Base-by-base conservation (phyloP, 2,113 vertebrate species). In the Meles meles region DNA sequence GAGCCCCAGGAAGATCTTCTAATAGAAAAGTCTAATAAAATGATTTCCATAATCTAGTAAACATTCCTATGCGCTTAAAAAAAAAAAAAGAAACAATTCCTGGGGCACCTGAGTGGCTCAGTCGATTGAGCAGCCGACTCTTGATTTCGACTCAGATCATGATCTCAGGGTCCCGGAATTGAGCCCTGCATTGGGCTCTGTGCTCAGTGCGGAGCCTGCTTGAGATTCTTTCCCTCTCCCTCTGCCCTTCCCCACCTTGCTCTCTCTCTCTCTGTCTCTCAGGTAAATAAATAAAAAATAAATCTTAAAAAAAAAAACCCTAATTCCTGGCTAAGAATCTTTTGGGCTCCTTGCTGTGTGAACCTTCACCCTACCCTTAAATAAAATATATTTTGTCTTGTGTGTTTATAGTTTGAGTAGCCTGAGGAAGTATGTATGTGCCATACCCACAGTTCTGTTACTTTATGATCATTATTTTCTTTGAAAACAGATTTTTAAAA, bases 401-500 rank as follows among this genome's bases (percentile, higher is more conserved):
- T 15, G 31, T 71, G 44, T 96, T 93, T 72, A 47, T 6, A 31
- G 42, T 39, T 95, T 84, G 18, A 25, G 17, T 87, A 61, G 27
- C 74, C 77, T 93, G 67, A 27, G 69, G 39, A 88, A 67, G 21
- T 72, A 74, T 42, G 14, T 57, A 23, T 67, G 63, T 88, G 83
- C 29, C 65, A 81, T 18, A 85, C 63, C 18, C 31, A 81, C 25
- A 81, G 6, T 92, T 95, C 81, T 80, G 4, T 93, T 88, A 79
- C 44, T 91, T 84, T 84, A 71, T 67, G 37, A 93, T 88, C 55
- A 94, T 59, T 61, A 80, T 31, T 93, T 74, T 37, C 39, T 34
- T 96, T 93, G 92, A 92, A 80, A 76, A 52, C 55, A 47, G 31
- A 63, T 59, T 95, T 69, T 77, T 90, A 77, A 92, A 90, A 69